Base-by-base conservation (phyloP, 2,113 vertebrate genomes). In the Hypanus sabinus region DNA sequence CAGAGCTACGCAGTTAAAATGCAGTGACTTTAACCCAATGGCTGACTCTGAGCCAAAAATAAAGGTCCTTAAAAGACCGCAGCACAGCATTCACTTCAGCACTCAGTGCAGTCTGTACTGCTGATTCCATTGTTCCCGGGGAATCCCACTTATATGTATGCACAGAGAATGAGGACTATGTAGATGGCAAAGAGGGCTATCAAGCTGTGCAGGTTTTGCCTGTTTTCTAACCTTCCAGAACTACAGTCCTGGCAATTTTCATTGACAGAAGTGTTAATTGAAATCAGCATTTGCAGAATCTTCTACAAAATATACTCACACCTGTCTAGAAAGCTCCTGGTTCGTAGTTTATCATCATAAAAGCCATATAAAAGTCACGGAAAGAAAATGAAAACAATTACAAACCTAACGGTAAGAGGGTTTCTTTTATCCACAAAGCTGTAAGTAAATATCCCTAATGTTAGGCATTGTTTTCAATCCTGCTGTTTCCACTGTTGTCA, bases 81-180 rank as follows among this genome's bases (percentile, higher is more conserved):
- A 30, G n/a, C 70, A 27, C 68, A 46, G 91, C 91, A 46, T 36
- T 73, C 91, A 73, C 38, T 93, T 93, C 73, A 73, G 38, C 33
- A 73, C 36, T 55, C 68, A 38, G 36, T 55, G 91, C 91, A 75
- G 70, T 14, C 90, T 92, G 68, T 20, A 38, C n/a, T 92, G 65
- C 90, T 92, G 33, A 71, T 27, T 92, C 90, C 68, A 92, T 93
- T 93, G 70, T 93, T 93, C 70, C 20, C 36, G 27, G 38, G 91
- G 70, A 93, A 73, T 90, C 30, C 85, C 30, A 90, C 85, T 60
- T 87, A 87, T 87, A 87, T 46, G 46, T 87, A 87, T 24, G 46
- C 46, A 0, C 24, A 33, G 85, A 90, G 81, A 22, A 60, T 85
- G 81, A 60, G 5, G 24, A 57, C 55, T 14, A 60, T 57, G 9